Evolutionary conservation across 2,888 invertebrate species (phyloP).

Genomic region (Gasteruption jaculator): DNA sequence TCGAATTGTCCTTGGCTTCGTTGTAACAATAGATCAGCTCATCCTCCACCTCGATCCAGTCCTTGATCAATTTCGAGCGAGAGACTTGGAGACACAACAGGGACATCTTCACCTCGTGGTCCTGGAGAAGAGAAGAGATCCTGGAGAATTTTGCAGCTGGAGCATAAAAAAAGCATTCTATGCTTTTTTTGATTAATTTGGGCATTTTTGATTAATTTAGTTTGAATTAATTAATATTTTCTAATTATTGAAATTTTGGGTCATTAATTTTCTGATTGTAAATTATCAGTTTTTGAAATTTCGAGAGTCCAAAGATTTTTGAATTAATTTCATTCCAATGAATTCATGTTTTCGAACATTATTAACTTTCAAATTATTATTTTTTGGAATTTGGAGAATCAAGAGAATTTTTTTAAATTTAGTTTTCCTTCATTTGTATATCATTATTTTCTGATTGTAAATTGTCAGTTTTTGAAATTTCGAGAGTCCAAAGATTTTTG

Average conservation of each 20-base stretch:
- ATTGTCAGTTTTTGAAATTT: background rate
- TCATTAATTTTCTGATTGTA: background rate
- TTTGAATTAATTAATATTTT: background rate
- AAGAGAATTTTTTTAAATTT: too few relatives aligned
- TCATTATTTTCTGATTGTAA: background rate
- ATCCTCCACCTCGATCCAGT: slow-evolving; percentile 81
- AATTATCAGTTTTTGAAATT: background rate
- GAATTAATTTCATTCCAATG: too few relatives aligned
- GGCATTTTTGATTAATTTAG: slow-evolving; percentile 4
- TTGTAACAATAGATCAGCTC: slow-evolving; percentile 93
- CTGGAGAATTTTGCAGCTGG: background rate
- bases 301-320: too few relatives aligned
- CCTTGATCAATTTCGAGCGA: slow-evolving; percentile 72
- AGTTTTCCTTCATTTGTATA: too few relatives aligned
- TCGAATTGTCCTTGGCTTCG: slow-evolving; percentile 93
- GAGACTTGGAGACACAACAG: slow-evolving; percentile 71
- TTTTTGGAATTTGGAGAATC: too few relatives aligned
- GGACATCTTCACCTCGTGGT: slow-evolving; percentile 73
- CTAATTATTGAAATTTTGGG: slow-evolving; percentile 3
- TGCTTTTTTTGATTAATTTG: too few relatives aligned
- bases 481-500: too few relatives aligned
- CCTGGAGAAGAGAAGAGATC: slow-evolving; percentile 47
- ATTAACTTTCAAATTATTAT: too few relatives aligned
- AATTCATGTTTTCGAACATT: too few relatives aligned
- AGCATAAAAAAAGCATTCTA: too few relatives aligned